Conservation (phyloP, 2,888 invertebrate species). For the Leucoma salicis region DNA sequence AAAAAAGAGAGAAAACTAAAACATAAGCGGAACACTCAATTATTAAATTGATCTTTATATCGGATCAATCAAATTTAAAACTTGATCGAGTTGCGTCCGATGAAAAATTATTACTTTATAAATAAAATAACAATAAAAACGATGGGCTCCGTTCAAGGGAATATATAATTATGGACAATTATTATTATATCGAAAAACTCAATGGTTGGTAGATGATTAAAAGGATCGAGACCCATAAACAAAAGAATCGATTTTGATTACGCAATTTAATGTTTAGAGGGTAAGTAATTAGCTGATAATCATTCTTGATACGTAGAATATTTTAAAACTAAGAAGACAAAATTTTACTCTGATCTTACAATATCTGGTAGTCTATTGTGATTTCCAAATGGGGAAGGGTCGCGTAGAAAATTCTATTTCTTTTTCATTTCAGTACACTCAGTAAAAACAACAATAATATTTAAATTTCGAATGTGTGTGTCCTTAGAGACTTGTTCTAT, state of each 20-base stretch:
- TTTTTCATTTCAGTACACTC: constrained; percentile 78
- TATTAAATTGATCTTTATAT: constrained; percentile 80
- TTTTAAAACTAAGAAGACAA: constrained; percentile 38
- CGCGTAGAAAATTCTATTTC: constrained; percentile 71
- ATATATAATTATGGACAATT: constrained; percentile 82
- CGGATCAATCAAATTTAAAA: constrained; percentile 82
- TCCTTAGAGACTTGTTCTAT: constrained; percentile 50
- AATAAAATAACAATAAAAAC: constrained; percentile 83
- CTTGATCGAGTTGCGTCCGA: constrained; percentile 74
- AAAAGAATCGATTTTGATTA: constrained; percentile 79
- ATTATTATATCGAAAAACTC: constrained; percentile 79
- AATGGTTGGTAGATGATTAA: constrained; percentile 81
- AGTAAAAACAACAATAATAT: constrained; percentile 78
- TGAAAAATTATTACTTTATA: constrained; percentile 81
- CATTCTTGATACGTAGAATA: constrained; percentile 53
- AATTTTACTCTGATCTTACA: constrained; percentile 49
- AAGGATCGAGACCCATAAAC: constrained; percentile 80
- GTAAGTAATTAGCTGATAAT: constrained; percentile 71
- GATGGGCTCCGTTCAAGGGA: constrained; percentile 76
- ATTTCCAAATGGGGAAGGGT: constrained; percentile 59
- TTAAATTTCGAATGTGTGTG: constrained; percentile 69
- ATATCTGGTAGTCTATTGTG: constrained; percentile 55
- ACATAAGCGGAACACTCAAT: constrained; percentile 70
- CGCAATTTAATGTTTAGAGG: constrained; percentile 67
- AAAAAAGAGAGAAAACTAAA: constrained; percentile 65